Evolutionary conservation across 2,113 vertebrate genomes (phyloP), one percentile per base, ranked within the genome.

Genomic region (Prionailurus viverrinus): DNA sequence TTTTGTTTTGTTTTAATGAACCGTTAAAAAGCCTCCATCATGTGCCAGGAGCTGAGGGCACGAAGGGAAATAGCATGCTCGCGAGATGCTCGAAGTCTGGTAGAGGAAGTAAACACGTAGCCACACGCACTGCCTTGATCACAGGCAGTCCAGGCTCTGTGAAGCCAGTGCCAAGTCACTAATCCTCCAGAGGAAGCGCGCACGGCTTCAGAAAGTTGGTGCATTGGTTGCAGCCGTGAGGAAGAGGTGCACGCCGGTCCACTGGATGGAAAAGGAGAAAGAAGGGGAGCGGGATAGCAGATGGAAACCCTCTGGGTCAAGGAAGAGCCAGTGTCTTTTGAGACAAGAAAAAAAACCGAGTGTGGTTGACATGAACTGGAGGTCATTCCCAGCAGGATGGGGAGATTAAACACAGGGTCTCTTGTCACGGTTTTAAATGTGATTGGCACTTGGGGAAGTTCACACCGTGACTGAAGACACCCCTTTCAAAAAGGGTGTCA

Each of bases 191-290:
- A 19, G 13, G 48, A 15, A 69, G 63, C 16, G 6, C 11, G 0
- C 11, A 19, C 27, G 13, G 33, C 51, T 58, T 58, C 65, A 71
- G 3, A 58, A 29, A 45, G 27, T 31, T 58, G 78, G 29, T 18
- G 36, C 19, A 4, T 16, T 58, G 5, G 19, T 7, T 18, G 27
- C 23, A 51, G 63, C 19, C 36, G 27, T 4, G 11, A 31, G 4
- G 18, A 25, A 55, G 68, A 55, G n/a, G 11, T 5, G 27, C 13
- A 4, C 31, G 41, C 14, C 0, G 1, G 14, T 48, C 41, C 12
- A 55, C 18, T 36, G 33, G 14, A 27, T 6, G 18, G 61, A 29
- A 69, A 36, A 41, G 18, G 2, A 80, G 33, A 80, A 53, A 29
- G 39, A 16, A 68, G 25, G 89, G 25, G 19, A 55, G 61, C 18